phyloP scores from a whole-genome alignment of 2,797 vertebrate species.

The Malacoraja senta region DNA sequence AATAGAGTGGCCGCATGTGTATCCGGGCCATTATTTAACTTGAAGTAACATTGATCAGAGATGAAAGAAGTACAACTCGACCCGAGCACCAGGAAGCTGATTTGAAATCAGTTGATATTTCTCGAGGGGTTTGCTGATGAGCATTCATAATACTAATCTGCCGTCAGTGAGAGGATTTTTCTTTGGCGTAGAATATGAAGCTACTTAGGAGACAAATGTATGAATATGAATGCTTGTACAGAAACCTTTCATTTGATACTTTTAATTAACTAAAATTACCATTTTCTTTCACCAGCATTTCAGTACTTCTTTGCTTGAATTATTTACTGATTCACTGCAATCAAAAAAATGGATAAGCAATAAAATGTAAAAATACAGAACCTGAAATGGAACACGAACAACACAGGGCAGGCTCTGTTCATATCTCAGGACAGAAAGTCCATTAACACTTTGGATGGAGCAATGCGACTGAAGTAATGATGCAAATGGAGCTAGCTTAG shows the following conservation, averaged over 20 bases:
- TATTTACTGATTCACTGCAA: not conserved
- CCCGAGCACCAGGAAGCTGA: not conserved
- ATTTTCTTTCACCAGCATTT: not conserved
- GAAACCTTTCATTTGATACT: not conserved
- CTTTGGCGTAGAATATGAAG: not conserved
- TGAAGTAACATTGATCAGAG: not conserved
- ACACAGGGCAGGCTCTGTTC: not conserved
- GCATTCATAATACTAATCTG: not conserved
- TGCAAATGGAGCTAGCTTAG: too few relatives aligned
- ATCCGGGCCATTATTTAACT: not conserved
- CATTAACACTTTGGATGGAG: not conserved
- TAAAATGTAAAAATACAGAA: not conserved
- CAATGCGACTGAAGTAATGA: too few relatives aligned
- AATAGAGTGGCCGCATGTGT: not conserved
- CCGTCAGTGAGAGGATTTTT: not conserved
- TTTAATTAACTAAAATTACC: not conserved
- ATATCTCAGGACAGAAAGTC: not conserved
- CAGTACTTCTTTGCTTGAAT: not conserved
- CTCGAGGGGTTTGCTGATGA: not conserved
- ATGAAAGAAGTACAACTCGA: not conserved
- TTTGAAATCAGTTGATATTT: constrained; percentile 5
- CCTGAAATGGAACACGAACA: not conserved
- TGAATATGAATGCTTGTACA: not conserved
- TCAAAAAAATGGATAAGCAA: not conserved
- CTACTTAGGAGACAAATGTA: not conserved